These are phyloP conservation scores for Tenthredo livida DNA, from an alignment of 2,888 invertebrate species.

Conservation along the genomic window DNA sequence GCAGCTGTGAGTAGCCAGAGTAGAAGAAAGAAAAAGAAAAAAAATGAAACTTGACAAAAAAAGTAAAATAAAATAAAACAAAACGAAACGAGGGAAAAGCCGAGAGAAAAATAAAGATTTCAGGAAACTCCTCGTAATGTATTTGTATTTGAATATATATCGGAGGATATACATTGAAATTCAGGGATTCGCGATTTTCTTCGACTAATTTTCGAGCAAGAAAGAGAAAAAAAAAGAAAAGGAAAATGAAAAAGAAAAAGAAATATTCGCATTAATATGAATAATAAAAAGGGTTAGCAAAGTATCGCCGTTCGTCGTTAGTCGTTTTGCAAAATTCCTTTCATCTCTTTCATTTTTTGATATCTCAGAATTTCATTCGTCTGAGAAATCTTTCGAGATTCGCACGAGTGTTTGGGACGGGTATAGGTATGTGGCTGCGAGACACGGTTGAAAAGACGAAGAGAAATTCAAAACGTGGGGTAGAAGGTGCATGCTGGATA, in stretches of 20 bases:
- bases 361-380: not conserved
- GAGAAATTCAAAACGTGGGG: not conserved
- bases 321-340: not conserved
- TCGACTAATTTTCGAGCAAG: not conserved
- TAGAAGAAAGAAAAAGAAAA: not conserved
- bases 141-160: not conserved
- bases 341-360: not conserved
- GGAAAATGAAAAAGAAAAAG: slow-evolving; percentile 56
- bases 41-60: not conserved
- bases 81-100: not conserved
- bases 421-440: slow-evolving; percentile 17
- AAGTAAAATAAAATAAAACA: not conserved
- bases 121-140: not conserved
- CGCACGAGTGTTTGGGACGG: not conserved
- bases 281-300: no score
- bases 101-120: not conserved
- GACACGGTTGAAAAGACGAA: slow-evolving; percentile 25
- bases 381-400: not conserved
- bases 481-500: not conserved
- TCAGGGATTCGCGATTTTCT: not conserved
- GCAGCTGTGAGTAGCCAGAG: not conserved
- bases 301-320: not conserved
- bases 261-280: not conserved
- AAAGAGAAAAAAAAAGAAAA: slow-evolving; percentile 58
- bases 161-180: no score